phyloP scores from a whole-genome alignment of 2,113 vertebrate species.

The Erythrocercus mccallii region DNA sequence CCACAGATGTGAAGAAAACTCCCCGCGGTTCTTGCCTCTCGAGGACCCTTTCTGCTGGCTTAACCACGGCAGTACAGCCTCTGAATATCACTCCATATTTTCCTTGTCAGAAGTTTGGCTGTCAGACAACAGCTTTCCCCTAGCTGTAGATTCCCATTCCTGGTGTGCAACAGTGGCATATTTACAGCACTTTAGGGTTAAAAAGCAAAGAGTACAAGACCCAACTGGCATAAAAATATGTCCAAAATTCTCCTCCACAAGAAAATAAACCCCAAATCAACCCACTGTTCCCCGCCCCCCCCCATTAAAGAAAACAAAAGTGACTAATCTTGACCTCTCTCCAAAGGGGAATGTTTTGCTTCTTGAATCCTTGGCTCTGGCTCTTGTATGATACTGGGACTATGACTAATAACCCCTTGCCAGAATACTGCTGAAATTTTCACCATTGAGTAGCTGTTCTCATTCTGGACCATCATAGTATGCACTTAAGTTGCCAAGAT shows the following conservation, averaged over 20 bases:
- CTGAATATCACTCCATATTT: conserved; percentile 15
- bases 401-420: conserved; percentile 65
- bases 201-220: not conserved
- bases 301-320: conserved; percentile 43
- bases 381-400: conserved; percentile 50
- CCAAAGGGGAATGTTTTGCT: conserved; percentile 63
- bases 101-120: conserved; percentile 31
- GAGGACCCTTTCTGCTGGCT: conserved; percentile 21
- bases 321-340: conserved; percentile 58
- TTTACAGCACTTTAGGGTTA: conserved; percentile 32
- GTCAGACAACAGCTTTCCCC: conserved; percentile 7
- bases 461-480: conserved; percentile 39
- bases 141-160: not conserved
- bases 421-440: conserved; percentile 63
- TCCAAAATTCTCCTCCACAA: not conserved
- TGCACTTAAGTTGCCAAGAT: conserved; percentile 41
- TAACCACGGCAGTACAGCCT: not conserved
- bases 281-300: not conserved
- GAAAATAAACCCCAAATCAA: not conserved
- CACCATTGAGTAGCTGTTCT: conserved; percentile 64
- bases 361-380: conserved; percentile 62
- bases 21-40: not conserved
- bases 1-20: conserved; percentile 40
- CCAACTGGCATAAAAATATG: conserved; percentile 3
- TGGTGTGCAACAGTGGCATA: not conserved